Base-by-base conservation (phyloP, 2,888 invertebrate genomes). In the Oegoconia quadripuncta region DNA sequence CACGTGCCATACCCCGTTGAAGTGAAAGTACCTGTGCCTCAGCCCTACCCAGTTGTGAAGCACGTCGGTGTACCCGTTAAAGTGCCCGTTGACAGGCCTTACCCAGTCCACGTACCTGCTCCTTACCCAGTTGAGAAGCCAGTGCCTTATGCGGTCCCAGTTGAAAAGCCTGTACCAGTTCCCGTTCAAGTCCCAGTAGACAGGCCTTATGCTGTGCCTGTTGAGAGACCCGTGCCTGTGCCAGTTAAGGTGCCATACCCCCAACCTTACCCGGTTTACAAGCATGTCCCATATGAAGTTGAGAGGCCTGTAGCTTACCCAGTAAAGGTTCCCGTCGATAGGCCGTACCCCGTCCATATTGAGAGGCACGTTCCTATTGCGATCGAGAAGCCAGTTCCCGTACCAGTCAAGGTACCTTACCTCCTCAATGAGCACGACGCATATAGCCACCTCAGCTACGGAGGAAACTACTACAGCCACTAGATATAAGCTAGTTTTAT, bases 21-120 rank as follows among this genome's bases (percentile, higher is more conserved):
- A 70, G 91, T 92, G 26, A 93, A 93, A 74, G 93, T 93, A 23
- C 92, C 90, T 69, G 92, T 93, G 3, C 93, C 93, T 52, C 93
- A 92, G 72, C 93, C 92, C 46, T 93, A 92, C 80, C 93, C 93
- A 32, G 92, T 92, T 1, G 78, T 89, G 44, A 91, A 91, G 74
- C 89, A 90, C 57, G 89, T 92, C 37, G 90, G 88, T 43, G 74
- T 76, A 59, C 91, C 92, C 49, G 93, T 93, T 22, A 92, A 93
- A 67, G 92, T 91, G 34, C 91, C 90, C 54, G 91, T 92, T 38
- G 91, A 90, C 80, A 90, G 90, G 76, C 92, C 92, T 32, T 91
- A 91, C 83, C 92, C 92, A 46, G 92, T 92, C 11, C 91, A 91
- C 61, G 91, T 90, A 27, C 90, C 90, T 3, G 86, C 88, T 43